These are phyloP conservation scores for Ophion slaviceki DNA, from an alignment of 2,888 invertebrate genomes.

Conservation along the genomic window DNA sequence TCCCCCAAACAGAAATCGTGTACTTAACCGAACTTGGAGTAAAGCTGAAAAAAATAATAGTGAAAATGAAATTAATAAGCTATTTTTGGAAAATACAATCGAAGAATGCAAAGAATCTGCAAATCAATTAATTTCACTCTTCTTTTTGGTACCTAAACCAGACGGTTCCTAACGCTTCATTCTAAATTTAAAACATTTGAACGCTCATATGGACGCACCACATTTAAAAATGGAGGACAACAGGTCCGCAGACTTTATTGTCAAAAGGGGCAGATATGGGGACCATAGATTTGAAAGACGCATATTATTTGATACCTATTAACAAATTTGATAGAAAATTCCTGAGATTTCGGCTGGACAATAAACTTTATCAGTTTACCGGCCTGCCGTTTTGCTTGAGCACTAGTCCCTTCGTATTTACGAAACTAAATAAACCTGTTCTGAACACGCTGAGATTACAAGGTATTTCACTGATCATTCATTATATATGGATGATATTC, in stretches of 20 bases:
- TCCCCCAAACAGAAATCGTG: not conserved
- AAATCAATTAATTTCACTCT: constrained; percentile 15
- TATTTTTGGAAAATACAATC: not conserved
- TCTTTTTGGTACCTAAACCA: constrained; percentile 23
- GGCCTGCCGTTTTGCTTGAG: constrained; percentile 29
- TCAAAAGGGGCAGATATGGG: constrained; percentile 20
- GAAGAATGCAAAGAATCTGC: constrained; percentile 15
- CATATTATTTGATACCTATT: constrained; percentile 16
- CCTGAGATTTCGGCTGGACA: constrained; percentile 9
- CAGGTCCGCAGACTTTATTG: constrained; percentile 27
- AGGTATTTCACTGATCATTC: constrained; percentile 1
- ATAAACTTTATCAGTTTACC: constrained; percentile 27
- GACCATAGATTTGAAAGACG: constrained; percentile 24
- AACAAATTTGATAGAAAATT: constrained; percentile 19
- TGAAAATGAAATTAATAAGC: not conserved
- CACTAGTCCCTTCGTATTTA: constrained; percentile 33
- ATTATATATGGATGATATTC: constrained; percentile 11
- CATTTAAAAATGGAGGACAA: constrained; percentile 43
- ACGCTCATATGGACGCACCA: constrained; percentile 24
- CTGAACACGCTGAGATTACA: not conserved
- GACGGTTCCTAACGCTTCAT: constrained; percentile 24
- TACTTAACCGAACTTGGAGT: not conserved
- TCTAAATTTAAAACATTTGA: constrained; percentile 39
- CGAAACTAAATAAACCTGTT: constrained; percentile 23
- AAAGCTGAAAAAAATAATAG: not conserved